Evolutionary conservation across 2,888 invertebrate species (phyloP), one percentile per base, ranked within the genome.

Genomic region (Dolomedes plantarius): DNA sequence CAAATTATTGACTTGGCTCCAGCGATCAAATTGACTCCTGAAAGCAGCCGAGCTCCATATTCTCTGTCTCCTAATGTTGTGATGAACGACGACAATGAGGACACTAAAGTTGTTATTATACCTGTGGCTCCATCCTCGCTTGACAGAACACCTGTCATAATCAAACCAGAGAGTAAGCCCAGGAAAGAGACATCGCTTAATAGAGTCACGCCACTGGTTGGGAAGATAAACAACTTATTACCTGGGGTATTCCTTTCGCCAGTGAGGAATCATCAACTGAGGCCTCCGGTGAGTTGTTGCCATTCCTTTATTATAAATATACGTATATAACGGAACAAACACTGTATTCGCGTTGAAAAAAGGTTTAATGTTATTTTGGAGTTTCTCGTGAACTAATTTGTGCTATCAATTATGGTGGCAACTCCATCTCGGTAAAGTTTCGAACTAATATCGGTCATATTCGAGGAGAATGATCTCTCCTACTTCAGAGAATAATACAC

Each of bases 41-140:
- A 23, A 29, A 2, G 67, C 1, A 69, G 32, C 32, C 28, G 41
- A 9, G 39, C 74, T 2, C 68, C 74, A 16, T 81, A 81, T 36
- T 68, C 74, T 11, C 28, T 81, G 16, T 67, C 80, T 1, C 32
- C 78, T 1, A 39, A 71, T 41, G 28, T 16, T 16, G 50, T 68
- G 16, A 56, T 32, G 27, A 81, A 19, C 19, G 28, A 41, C 50
- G 41, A 32, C 2, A 31, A 65, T n/a, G 80, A 81, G 16, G 74
- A 74, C 16, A 74, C 73, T 0, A 73, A 80, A 16, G 62, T 81
- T 28, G 68, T 81, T 16, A 74, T 81, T 19, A 62, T 81, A 19
- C 81, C 81, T 23, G 74, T 74, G 27, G 68, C 67, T 16, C 73
- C 72, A 9, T 29, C n/a, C 7, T 11, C 65, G 16, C 46, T 46